Base-by-base conservation (phyloP, 2,888 invertebrate genomes). In the Scaptomyza tumidula region DNA sequence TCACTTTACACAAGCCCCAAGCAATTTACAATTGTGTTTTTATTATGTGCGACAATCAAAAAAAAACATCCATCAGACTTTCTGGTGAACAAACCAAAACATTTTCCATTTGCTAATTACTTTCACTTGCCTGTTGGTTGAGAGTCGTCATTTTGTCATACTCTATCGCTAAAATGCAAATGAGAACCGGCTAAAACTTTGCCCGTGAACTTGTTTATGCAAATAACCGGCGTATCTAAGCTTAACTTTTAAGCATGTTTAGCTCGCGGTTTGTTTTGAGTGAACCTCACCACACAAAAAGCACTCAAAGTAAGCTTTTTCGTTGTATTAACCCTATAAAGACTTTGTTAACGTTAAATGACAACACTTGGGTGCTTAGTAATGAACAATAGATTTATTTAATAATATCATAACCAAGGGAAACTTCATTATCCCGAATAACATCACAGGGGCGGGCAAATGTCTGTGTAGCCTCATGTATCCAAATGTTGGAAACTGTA, bases 401-500 rank as follows among this genome's bases (percentile, higher is more conserved):
- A 49, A 89, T 81, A 59, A 70, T 77, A 44, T 72, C 70, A 75
- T 89, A 91, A 46, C 75, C 63, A 11, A 86, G 46, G 9, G 91
- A 91, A 46, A 80, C 59, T 60, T 89, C 90, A 74, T 90, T 74
- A 68, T 91, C 91, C 57, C 85, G 86, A 43, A 78, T 50, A 49
- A 89, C 61, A 37, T 75, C 83, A 83, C 95, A 95, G 2, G 94
- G 94, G 86, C 94, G 91, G 48, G 91, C 90, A 89, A 97, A 96
- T 90, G 97, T 96, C 92, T 98, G 97, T 24, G 96, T 96, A 74
- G 94, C 91, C 90, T 97, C 97, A 90, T 97, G 97, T 54, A 97
- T 94, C 97, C 97, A 98, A 92, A 97, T 97, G 92, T 98, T 97
- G 14, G 95, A 95, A 68, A 96, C 96, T 96, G 69, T n/a, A n/a